Evolutionary conservation across 2,113 vertebrate genomes (phyloP), one percentile per base, ranked within the genome.

Genomic region (Misgurnus mizolepis): DNA sequence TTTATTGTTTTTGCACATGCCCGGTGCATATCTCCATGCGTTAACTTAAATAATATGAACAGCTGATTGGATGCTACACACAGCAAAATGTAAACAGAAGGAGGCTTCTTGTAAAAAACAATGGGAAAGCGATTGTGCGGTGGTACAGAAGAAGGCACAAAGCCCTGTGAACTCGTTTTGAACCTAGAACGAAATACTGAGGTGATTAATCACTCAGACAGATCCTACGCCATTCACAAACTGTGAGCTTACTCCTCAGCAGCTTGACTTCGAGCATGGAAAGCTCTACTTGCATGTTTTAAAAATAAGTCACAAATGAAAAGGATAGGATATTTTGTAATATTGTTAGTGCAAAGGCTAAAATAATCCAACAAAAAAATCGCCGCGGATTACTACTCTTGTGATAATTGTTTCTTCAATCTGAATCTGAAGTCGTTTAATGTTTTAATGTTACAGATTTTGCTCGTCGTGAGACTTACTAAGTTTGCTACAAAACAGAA

Each of bases 131-230:
- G 76, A 78, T 89, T 86, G 84, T 86, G 89, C 87, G 91, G 90
- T 89, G 91, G 94, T 94, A 92, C 94, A 94, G 95, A 96, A 95
- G 94, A 94, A 95, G 93, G 95, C 95, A 94, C 83, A 85, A 86
- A 79, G 95, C 95, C 95, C 87, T 93, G 90, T 98, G 97, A 98
- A 98, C 96, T 98, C 96, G 96, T 96, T 90, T 89, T 97, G 96
- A 98, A 97, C 97, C 95, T 94, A 91, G 92, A 92, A 94, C 91
- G 93, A 92, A 97, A 95, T 96, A 96, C 94, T 93, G 93, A 5
- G 39, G 94, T 95, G 93, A 95, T 98, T 97, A 98, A 98, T 98
- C 97, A 98, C 94, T 91, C 93, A 94, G 95, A 97, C 96, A 96
- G 94, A 95, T 94, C 95, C 60, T 75, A 12, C 94, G 92, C 95